phyloP scores from a whole-genome alignment of 1,140 invertebrate species.

The Hycleus cichorii region DNA sequence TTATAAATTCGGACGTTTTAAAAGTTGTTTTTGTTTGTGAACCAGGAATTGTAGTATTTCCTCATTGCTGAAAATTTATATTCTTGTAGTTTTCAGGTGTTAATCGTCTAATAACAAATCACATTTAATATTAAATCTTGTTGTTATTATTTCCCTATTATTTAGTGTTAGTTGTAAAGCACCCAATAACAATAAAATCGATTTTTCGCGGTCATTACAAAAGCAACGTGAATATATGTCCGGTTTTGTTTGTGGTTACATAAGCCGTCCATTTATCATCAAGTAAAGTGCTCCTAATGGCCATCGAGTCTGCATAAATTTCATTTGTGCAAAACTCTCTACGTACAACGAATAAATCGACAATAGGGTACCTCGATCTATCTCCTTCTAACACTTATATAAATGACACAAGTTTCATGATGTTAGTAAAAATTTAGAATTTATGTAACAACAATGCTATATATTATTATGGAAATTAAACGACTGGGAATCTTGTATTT shows the following conservation, averaged over 20 bases:
- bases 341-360: conserved; percentile 9
- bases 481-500: conserved; percentile 1
- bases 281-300: conserved; percentile 16
- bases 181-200: too few relatives aligned
- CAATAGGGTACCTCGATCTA: neutral
- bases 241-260: neutral
- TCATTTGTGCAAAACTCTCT: conserved; percentile 10
- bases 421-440: conserved; percentile 2
- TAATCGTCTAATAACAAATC: too few relatives aligned
- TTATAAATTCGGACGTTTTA: too few relatives aligned
- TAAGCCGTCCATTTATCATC: neutral
- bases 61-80: too few relatives aligned
- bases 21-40: neutral
- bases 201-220: too few relatives aligned
- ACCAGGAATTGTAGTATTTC: neutral
- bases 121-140: too few relatives aligned
- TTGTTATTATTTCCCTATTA: too few relatives aligned
- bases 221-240: too few relatives aligned
- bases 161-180: too few relatives aligned
- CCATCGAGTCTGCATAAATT: conserved; percentile 5
- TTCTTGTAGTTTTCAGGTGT: too few relatives aligned
- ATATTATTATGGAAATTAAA: conserved; percentile 18
- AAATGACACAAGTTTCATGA: conserved; percentile 13
- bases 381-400: neutral
- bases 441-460: conserved; percentile 16